These are phyloP conservation scores for Grammomys dolichurus DNA, from an alignment of 2,113 vertebrate genomes.

Conservation along the genomic window DNA sequence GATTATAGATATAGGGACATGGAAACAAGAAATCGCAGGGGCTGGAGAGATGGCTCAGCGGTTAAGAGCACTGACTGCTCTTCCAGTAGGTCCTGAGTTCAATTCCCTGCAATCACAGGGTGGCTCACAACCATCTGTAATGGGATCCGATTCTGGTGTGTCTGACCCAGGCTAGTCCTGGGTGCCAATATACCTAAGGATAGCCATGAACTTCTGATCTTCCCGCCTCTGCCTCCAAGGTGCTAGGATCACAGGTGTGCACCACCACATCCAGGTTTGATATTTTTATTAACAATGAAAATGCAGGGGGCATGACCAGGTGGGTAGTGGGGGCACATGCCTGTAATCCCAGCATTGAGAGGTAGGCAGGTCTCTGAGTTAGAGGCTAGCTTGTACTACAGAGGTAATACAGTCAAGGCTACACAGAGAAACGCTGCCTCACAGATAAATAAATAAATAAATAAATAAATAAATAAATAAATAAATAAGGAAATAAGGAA, in stretches of 20 bases:
- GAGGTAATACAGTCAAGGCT: neutral
- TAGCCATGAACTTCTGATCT: neutral
- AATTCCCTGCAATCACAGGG: too few species aligned
- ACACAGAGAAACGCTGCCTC: neutral
- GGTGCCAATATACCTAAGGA: neutral
- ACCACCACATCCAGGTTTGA: neutral
- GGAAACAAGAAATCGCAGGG: too few species aligned
- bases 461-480: neutral
- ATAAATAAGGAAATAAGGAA: neutral
- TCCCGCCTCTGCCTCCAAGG: neutral
- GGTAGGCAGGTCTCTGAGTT: neutral
- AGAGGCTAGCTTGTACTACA: neutral
- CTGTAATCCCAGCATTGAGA: neutral
- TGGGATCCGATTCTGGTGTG: too few species aligned
- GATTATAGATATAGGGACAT: accelerated
- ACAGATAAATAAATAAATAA: neutral
- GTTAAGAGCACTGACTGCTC: too few species aligned
- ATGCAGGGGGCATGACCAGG: neutral
- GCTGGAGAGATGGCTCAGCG: too few species aligned
- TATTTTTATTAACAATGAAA: neutral
- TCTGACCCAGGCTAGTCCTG: neutral
- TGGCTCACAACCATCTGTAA: too few species aligned
- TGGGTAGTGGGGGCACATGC: neutral
- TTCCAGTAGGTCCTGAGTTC: too few species aligned
- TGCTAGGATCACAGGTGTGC: neutral